Percentiles rank a stretch among this genome's conserved stretches.
Conservation (phyloP, 2,797 vertebrate genomes). For the Sparus aurata region DNA sequence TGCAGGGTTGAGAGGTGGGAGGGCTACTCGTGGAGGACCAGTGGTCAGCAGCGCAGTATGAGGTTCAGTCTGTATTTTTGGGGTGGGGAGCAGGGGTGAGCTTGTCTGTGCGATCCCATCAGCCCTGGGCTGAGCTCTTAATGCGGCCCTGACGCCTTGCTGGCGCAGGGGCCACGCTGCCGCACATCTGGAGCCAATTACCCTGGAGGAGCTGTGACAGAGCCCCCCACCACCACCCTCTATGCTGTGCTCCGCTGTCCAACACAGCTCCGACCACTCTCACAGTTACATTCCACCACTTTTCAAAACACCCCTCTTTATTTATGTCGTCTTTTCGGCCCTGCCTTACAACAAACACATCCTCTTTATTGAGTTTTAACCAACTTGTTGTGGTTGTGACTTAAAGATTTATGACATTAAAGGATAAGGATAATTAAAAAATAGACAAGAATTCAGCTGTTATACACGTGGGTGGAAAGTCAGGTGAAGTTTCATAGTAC, state of each 20-base stretch:
- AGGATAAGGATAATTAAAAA: no score
- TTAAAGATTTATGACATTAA: no score
- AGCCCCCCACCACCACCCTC: slow-evolving; percentile 76
- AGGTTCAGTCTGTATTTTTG: slow-evolving; percentile 57
- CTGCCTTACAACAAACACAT: slow-evolving; percentile 5
- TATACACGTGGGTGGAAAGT: no score
- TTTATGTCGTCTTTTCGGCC: slow-evolving; percentile 22
- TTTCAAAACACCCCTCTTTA: slow-evolving; percentile 59
- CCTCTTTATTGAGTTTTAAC: neutral
- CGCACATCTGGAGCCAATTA: slow-evolving; percentile 96
- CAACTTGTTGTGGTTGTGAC: no score
- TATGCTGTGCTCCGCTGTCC: slow-evolving; percentile 54
- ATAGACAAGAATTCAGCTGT: no score
- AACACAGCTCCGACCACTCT: slow-evolving; percentile 62
- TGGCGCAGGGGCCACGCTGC: slow-evolving; percentile 88
- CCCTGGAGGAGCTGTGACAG: slow-evolving; percentile 91
- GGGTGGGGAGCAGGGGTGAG: slow-evolving; percentile 48
- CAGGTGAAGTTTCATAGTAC: no score
- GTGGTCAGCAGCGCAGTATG: slow-evolving; percentile 66
- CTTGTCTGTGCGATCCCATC: slow-evolving; percentile 73
- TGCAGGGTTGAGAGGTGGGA: slow-evolving; percentile 15
- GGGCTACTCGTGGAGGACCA: slow-evolving; percentile 31
- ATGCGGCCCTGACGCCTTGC: slow-evolving; percentile 87
- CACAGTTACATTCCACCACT: slow-evolving; percentile 70
- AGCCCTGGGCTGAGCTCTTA: slow-evolving; percentile 83